phyloP scores from a whole-genome alignment of 2,797 vertebrate species.

The Agapornis canus region DNA sequence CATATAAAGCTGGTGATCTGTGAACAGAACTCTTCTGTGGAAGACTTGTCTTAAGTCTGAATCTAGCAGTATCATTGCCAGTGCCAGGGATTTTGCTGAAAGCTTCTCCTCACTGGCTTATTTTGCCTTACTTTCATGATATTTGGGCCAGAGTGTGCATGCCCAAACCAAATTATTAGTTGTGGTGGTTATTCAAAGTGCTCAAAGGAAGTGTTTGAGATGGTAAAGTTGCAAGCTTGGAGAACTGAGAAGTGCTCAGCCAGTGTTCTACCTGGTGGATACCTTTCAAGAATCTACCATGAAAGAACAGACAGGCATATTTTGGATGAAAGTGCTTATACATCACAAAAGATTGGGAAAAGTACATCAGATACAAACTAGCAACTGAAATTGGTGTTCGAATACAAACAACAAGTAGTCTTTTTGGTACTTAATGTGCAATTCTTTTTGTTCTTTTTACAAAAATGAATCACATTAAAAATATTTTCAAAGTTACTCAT shows the following conservation, averaged over 20 bases:
- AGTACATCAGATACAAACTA: neutral
- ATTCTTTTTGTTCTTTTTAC: neutral
- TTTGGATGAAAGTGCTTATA: neutral
- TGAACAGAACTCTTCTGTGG: neutral
- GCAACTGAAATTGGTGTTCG: neutral
- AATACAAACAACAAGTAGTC: neutral
- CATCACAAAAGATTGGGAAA: neutral
- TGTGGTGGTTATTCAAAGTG: neutral
- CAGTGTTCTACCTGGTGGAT: neutral
- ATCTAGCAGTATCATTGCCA: neutral
- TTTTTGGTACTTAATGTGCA: neutral
- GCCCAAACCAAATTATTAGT: neutral
- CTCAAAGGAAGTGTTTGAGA: neutral
- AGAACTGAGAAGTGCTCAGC: neutral
- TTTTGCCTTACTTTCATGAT: neutral
- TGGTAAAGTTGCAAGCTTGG: neutral
- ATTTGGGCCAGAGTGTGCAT: neutral
- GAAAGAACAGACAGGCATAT: neutral
- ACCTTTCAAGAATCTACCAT: neutral
- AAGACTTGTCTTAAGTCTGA: neutral
- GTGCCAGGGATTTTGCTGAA: neutral
- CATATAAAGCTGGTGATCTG: neutral
- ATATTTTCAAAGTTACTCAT: neutral
- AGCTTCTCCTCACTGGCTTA: neutral
- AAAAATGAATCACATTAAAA: neutral